These are phyloP conservation scores for Myrmecobius fasciatus DNA, from an alignment of 2,113 vertebrate genomes.

Conservation along the genomic window DNA sequence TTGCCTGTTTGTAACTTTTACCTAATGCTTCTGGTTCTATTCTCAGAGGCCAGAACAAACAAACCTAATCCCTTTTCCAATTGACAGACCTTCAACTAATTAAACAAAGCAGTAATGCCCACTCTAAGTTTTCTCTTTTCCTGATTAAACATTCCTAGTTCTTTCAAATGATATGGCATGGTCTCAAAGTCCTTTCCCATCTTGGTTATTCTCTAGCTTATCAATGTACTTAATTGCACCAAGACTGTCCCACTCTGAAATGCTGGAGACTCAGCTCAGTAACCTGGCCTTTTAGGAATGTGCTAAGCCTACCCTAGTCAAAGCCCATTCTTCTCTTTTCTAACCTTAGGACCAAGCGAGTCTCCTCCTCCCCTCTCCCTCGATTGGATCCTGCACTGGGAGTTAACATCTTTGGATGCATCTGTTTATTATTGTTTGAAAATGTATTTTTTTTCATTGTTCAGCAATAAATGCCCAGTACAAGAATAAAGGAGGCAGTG, in stretches of 20 bases:
- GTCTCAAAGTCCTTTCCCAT: not conserved
- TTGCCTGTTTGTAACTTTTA: not conserved
- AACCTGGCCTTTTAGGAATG: not conserved
- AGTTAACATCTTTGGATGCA: not conserved
- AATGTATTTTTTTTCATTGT: not conserved
- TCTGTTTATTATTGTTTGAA: not conserved
- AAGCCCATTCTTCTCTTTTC: not conserved
- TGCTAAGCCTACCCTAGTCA: not conserved
- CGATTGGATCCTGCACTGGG: not conserved
- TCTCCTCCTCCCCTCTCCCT: not conserved
- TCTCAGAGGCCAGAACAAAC: not conserved
- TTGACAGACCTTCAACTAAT: not conserved
- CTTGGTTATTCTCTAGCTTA: not conserved
- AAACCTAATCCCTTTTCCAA: not conserved
- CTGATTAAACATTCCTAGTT: not conserved
- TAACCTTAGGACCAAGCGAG: not conserved
- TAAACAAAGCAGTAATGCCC: not conserved
- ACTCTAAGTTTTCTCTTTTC: not conserved
- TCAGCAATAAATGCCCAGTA: not conserved
- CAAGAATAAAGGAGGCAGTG: not conserved
- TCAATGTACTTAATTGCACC: not conserved
- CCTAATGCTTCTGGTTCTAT: not conserved
- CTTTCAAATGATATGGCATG: not conserved
- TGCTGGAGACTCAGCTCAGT: not conserved
- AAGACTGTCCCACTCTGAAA: not conserved